phyloP scores from a whole-genome alignment of 2,113 vertebrate species.

The Triplophysa rosa region DNA sequence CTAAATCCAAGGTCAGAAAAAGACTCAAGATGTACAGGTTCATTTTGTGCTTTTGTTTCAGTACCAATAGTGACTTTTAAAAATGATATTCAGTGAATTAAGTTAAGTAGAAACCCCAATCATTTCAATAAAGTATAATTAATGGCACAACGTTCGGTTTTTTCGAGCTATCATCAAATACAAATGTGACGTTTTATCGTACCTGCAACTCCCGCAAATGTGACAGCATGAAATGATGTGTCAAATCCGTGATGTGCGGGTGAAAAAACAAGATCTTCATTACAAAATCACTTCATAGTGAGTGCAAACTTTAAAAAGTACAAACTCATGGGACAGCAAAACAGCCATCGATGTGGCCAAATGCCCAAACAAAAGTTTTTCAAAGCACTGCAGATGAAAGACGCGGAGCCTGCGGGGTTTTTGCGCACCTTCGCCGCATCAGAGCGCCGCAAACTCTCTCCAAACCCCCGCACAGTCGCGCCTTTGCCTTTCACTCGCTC shows the following conservation, averaged over 20 bases:
- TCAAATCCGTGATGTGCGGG: conserved; percentile 48
- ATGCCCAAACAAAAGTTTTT: conserved; percentile 2
- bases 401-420: conserved; percentile 52
- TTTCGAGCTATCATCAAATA: neutral
- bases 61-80: neutral
- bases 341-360: conserved; percentile 29
- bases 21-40: conserved; percentile 85
- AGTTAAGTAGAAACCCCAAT: neutral
- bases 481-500: conserved; percentile 30
- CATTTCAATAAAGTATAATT: neutral
- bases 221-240: conserved; percentile 12
- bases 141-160: neutral
- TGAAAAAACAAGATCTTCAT: conserved; percentile 39
- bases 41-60: conserved; percentile 76
- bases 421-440: conserved; percentile 64
- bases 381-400: conserved; percentile 36
- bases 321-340: conserved; percentile 19
- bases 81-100: neutral
- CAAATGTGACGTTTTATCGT: conserved; percentile 40
- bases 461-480: conserved; percentile 34
- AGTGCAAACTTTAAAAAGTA: neutral
- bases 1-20: conserved; percentile 85
- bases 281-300: conserved; percentile 30
- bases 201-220: conserved; percentile 62
- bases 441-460: conserved; percentile 46